Conservation (phyloP, 2,113 vertebrate genomes). For the Chroicocephalus ridibundus region DNA sequence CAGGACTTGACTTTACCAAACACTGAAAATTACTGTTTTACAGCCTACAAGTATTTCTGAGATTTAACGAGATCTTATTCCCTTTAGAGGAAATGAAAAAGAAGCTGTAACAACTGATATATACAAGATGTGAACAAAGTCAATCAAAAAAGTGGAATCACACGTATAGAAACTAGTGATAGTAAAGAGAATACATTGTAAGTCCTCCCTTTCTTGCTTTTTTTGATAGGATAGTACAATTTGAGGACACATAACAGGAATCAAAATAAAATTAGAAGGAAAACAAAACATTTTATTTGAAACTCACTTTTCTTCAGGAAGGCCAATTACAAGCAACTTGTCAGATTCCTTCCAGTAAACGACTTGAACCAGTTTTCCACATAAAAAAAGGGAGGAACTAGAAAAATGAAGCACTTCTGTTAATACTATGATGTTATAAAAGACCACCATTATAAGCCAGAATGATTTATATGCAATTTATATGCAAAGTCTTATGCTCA, state of each 20-base stretch:
- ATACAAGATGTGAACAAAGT: background rate
- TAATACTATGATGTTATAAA: background rate
- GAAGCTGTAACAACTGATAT: background rate
- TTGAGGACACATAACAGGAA: background rate
- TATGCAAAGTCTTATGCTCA: background rate
- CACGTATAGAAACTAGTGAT: background rate
- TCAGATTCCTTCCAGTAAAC: constrained; percentile 93
- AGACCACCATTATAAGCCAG: background rate
- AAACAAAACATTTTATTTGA: background rate
- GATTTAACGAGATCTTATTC: background rate
- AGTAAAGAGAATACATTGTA: background rate
- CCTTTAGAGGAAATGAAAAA: background rate
- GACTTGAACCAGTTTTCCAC: constrained; percentile 87
- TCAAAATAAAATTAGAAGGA: background rate
- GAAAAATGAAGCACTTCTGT: constrained; percentile 49
- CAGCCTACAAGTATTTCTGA: background rate
- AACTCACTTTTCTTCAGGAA: constrained; percentile 90
- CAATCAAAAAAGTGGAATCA: background rate
- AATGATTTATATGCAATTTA: background rate
- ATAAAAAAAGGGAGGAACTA: constrained; percentile 89
- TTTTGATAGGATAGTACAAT: background rate
- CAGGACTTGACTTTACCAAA: background rate
- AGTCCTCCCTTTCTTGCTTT: background rate
- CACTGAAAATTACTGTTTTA: background rate
- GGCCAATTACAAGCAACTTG: constrained; percentile 87